Conservation (phyloP, 2,888 invertebrate genomes). For the Drosophila kuntzei region DNA sequence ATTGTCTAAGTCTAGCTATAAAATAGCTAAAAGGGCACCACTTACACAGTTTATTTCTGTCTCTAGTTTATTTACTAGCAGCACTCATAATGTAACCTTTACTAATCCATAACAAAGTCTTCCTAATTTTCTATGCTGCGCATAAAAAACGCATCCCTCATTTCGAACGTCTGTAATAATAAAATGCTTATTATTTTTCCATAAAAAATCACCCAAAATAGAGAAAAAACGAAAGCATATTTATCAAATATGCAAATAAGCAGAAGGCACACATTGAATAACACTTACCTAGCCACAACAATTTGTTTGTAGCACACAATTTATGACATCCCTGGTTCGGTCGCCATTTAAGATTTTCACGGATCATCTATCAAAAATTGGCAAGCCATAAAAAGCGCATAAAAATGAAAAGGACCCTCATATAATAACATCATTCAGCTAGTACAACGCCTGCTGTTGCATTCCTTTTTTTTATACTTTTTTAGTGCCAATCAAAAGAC, state of each 20-base stretch:
- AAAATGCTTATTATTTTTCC: conserved; percentile 75
- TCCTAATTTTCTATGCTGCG: conserved; percentile 16
- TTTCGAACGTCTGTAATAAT: conserved; percentile 16
- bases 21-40: neutral
- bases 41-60: neutral
- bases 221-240: conserved; percentile 58
- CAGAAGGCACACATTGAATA: conserved; percentile 40
- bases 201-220: conserved; percentile 77
- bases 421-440: conserved; percentile 19
- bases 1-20: no score
- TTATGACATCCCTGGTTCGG: conserved; percentile 20
- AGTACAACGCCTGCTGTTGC: conserved; percentile 44
- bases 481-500: conserved; percentile 59
- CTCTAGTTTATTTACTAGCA: neutral
- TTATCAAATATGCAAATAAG: conserved; percentile 81
- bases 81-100: neutral
- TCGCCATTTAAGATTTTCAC: conserved; percentile 60
- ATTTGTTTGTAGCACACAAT: conserved; percentile 39
- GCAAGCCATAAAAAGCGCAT: conserved; percentile 67
- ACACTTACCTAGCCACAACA: conserved; percentile 36
- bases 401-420: conserved; percentile 62
- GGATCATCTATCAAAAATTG: conserved; percentile 79
- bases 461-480: conserved; percentile 22
- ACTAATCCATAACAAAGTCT: conserved; percentile 5
- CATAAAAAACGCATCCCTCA: conserved; percentile 28